These are phyloP conservation scores for Pantherophis vulpinus DNA, from an alignment of 2,797 vertebrate species.

Conservation along the genomic window DNA sequence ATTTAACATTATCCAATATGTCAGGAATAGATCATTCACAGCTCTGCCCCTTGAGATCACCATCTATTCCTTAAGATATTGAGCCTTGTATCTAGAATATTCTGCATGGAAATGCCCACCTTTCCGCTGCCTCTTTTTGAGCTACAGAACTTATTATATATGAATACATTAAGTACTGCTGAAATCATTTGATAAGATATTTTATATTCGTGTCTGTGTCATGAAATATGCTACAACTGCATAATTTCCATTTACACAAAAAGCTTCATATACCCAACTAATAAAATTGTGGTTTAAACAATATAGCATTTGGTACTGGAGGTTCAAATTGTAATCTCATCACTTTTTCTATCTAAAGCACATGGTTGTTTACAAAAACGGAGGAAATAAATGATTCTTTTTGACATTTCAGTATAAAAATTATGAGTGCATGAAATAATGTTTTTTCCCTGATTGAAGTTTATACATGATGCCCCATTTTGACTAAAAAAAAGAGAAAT, in stretches of 20 bases:
- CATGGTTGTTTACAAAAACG: slow-evolving; percentile 47
- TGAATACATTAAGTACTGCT: not conserved
- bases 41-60: not conserved
- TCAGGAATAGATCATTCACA: not conserved
- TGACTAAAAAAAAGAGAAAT: slow-evolving; percentile 77
- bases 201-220: not conserved
- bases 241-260: not conserved
- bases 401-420: slow-evolving; percentile 62
- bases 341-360: slow-evolving; percentile 47
- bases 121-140: not conserved
- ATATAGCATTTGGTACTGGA: slow-evolving; percentile 27
- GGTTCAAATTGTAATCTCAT: slow-evolving; percentile 54
- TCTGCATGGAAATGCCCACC: not conserved
- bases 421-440: slow-evolving; percentile 67
- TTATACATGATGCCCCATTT: slow-evolving; percentile 76
- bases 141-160: not conserved
- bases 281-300: slow-evolving; percentile 19
- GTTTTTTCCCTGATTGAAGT: slow-evolving; percentile 70
- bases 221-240: not conserved
- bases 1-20: not conserved
- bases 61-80: not conserved
- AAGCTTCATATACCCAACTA: slow-evolving; percentile 29
- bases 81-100: not conserved
- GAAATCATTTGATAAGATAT: not conserved
- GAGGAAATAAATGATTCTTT: slow-evolving; percentile 58